phyloP scores from a whole-genome alignment of 2,888 invertebrate genomes.

The Xestobium rufovillosum region DNA sequence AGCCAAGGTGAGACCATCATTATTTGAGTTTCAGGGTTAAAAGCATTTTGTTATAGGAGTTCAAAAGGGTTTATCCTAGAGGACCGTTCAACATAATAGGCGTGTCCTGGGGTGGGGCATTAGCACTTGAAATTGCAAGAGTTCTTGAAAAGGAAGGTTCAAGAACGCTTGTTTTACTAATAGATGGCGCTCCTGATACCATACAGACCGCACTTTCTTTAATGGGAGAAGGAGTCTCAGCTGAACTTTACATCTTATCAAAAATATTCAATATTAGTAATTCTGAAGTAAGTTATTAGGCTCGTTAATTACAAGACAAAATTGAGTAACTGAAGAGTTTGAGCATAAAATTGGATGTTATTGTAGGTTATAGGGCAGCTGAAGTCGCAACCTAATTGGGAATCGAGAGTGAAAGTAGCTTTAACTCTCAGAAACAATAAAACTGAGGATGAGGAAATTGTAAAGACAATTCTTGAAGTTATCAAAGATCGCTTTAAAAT shows the following conservation, averaged over 20 bases:
- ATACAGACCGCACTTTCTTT: constrained; percentile 51
- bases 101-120: constrained; percentile 80
- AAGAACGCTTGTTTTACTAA: constrained; percentile 53
- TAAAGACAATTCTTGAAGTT: constrained; percentile 27
- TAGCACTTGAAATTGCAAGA: constrained; percentile 72
- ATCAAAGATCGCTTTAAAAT: constrained; percentile 31
- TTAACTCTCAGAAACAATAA: constrained; percentile 26
- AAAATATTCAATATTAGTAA: constrained; percentile 48
- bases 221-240: constrained; percentile 35
- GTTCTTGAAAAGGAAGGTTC: constrained; percentile 60
- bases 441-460: constrained; percentile 23
- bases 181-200: constrained; percentile 77
- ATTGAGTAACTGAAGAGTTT: background rate
- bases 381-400: constrained; percentile 28
- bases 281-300: constrained; percentile 28
- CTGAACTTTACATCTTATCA: constrained; percentile 51
- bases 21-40: constrained; percentile 6
- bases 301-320: background rate
- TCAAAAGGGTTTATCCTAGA: constrained; percentile 51
- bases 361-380: constrained; percentile 32
- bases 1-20: constrained; percentile 28
- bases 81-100: constrained; percentile 71
- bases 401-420: constrained; percentile 28
- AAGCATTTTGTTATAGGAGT: constrained; percentile 44
- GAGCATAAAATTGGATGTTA: background rate